Percentiles rank a stretch among this genome's conserved stretches.
Conservation (phyloP, 2,888 invertebrate genomes). For the Agriotes lineatus region DNA sequence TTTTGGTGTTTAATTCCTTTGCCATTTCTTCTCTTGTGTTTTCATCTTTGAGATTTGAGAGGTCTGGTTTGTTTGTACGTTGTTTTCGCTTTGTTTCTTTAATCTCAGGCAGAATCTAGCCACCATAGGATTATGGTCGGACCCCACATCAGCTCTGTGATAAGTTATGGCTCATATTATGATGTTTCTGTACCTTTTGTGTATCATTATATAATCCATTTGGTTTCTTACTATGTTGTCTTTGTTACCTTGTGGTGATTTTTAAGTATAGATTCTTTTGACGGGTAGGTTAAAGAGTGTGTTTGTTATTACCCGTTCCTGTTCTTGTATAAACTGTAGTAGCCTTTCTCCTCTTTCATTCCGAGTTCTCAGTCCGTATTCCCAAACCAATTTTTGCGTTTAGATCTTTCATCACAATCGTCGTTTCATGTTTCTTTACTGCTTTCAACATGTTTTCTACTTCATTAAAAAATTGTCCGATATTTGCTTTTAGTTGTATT, state of each 20-base stretch:
- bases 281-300: conserved; percentile 7
- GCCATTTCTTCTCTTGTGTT: too few species aligned
- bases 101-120: background rate
- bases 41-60: too few species aligned
- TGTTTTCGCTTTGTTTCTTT: too few species aligned
- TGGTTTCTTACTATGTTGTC: conserved; percentile 6
- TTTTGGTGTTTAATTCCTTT: too few species aligned
- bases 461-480: background rate
- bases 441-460: background rate
- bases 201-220: conserved; percentile 4
- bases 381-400: conserved; percentile 12
- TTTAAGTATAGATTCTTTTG: conserved; percentile 8
- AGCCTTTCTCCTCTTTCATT: conserved; percentile 10
- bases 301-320: conserved; percentile 9
- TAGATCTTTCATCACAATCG: conserved; percentile 8
- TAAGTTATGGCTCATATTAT: background rate
- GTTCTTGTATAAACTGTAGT: conserved; percentile 1
- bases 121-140: background rate
- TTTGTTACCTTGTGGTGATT: background rate
- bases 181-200: conserved; percentile 5
- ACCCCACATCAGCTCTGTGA: background rate
- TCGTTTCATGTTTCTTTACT: conserved; percentile 8
- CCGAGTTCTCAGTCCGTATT: background rate
- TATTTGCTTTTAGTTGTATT: background rate
- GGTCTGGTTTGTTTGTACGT: background rate